phyloP scores from a whole-genome alignment of 1,140 invertebrate species.

The Ceratosolen solmsi region DNA sequence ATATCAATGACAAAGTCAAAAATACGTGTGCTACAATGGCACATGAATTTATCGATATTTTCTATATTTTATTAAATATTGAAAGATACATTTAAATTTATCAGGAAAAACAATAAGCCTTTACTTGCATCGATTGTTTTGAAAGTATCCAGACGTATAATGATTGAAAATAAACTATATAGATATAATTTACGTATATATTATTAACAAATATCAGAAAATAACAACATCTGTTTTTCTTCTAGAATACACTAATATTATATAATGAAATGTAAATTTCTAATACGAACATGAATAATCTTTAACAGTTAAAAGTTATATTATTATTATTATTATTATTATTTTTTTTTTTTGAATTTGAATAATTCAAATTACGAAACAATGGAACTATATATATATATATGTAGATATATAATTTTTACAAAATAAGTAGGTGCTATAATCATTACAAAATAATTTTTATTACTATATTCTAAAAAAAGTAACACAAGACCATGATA shows the following conservation, averaged over 20 bases:
- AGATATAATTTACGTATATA: conserved; percentile 24
- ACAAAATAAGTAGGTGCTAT: too few relatives aligned
- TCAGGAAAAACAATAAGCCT: neutral
- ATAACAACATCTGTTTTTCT: conserved; percentile 22
- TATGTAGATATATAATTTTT: too few relatives aligned
- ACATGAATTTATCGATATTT: conserved; percentile 9
- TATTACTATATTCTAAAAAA: too few relatives aligned
- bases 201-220: conserved; percentile 37
- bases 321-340: too few relatives aligned
- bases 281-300: neutral
- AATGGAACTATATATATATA: too few relatives aligned
- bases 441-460: too few relatives aligned
- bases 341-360: too few relatives aligned
- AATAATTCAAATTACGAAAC: too few relatives aligned
- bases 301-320: neutral
- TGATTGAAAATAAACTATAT: conserved; percentile 26
- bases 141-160: neutral
- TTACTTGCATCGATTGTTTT: neutral
- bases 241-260: neutral
- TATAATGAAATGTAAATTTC: conserved; percentile 6
- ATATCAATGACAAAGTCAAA: conserved; percentile 28
- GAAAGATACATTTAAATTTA: conserved; percentile 13
- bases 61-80: conserved; percentile 12
- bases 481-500: too few relatives aligned
- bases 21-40: conserved; percentile 5